Evolutionary conservation across 2,113 vertebrate species (phyloP).

Genomic region (Channa maculata): DNA sequence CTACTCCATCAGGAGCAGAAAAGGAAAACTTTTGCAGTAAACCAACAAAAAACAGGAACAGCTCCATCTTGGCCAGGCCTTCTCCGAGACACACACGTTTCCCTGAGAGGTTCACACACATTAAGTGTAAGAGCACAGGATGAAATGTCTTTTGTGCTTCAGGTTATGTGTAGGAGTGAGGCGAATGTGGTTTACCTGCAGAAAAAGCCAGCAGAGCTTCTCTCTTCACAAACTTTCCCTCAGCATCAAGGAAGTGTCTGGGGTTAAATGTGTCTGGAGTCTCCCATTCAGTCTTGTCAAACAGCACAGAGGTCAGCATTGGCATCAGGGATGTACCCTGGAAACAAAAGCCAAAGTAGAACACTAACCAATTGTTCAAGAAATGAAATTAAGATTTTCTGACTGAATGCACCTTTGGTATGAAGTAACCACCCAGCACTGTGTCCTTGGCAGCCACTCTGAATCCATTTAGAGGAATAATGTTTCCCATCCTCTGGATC

Average conservation of each 20-base stretch:
- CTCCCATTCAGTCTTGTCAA: constrained; percentile 85
- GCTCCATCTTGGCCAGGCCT: constrained; percentile 83
- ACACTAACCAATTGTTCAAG: not conserved
- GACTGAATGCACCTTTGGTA: constrained; percentile 79
- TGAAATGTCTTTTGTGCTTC: not conserved
- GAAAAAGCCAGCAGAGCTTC: constrained; percentile 89
- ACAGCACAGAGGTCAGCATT: constrained; percentile 87
- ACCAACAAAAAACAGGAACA: constrained; percentile 86
- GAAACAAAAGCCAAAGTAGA: not conserved
- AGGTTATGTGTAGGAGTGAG: fast-evolving
- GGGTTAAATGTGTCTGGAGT: constrained; percentile 88
- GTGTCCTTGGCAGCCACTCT: constrained; percentile 69
- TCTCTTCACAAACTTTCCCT: constrained; percentile 85
- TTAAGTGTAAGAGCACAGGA: not conserved
- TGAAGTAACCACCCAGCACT: constrained; percentile 70
- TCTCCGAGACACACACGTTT: constrained; percentile 86
- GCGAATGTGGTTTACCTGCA: constrained; percentile 78
- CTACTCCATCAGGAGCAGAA: constrained; percentile 53
- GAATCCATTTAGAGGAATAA: constrained; percentile 76
- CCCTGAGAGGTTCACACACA: constrained; percentile 63
- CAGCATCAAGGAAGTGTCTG: constrained; percentile 86
- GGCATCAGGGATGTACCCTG: constrained; percentile 85
- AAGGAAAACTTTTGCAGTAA: constrained; percentile 86
- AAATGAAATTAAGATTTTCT: no score
- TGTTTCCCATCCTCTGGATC: constrained; percentile 83